These are phyloP conservation scores for Nemoura dubitans DNA, from an alignment of 2,888 invertebrate genomes.

Conservation along the genomic window DNA sequence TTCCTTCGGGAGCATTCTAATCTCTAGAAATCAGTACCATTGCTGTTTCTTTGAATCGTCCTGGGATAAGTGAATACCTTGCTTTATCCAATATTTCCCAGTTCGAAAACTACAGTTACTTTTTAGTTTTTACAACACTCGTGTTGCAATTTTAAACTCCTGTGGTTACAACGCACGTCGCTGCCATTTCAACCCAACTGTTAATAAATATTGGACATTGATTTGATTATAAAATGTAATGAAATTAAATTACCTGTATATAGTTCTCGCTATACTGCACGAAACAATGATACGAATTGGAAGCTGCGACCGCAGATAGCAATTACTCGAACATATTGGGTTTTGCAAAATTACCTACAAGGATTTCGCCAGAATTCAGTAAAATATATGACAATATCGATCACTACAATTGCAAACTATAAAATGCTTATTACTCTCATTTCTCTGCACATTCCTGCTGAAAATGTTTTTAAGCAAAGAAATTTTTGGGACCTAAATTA, in stretches of 20 bases:
- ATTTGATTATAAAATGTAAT: slow-evolving; percentile 13
- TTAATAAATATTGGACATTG: not conserved
- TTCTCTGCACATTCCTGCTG: too few species aligned
- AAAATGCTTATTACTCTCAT: too few species aligned
- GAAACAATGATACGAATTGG: not conserved
- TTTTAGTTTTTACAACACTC: too few species aligned
- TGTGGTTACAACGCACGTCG: not conserved
- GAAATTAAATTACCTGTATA: not conserved
- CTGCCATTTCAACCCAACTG: not conserved
- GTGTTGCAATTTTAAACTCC: too few species aligned
- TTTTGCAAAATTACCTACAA: not conserved
- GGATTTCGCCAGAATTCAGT: not conserved
- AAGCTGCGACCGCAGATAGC: not conserved
- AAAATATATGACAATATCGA: too few species aligned
- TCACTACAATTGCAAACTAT: too few species aligned
- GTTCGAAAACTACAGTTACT: not conserved
- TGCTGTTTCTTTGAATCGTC: not conserved
- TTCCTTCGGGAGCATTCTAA: not conserved
- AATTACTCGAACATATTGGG: not conserved
- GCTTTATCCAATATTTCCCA: not conserved
- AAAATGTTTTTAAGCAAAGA: too few species aligned
- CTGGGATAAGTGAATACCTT: not conserved
- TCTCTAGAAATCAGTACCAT: not conserved
- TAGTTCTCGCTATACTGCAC: not conserved
- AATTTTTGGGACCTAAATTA: too few species aligned